Evolutionary conservation across 2,797 vertebrate genomes (phyloP).

Genomic region (Sternotherus odoratus): DNA sequence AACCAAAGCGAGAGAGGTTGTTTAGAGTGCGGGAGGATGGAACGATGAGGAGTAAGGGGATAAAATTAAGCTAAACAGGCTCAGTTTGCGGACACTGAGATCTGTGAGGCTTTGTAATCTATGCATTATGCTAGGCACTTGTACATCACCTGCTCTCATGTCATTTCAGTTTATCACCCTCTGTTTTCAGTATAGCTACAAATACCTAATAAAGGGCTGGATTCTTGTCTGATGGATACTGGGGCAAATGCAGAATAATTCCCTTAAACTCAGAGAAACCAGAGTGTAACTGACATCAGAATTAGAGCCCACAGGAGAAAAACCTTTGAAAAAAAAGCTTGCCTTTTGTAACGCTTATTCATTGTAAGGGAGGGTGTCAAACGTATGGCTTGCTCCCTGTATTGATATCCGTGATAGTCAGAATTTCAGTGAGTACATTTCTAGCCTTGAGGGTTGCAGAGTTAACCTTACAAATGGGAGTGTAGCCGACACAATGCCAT

Average conservation of each 20-base stretch:
- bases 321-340: neutral
- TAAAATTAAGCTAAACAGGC: neutral
- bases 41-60: neutral
- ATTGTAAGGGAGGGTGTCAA: neutral
- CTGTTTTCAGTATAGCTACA: neutral
- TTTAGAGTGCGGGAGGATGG: neutral
- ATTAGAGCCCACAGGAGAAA: neutral
- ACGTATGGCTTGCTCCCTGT: neutral
- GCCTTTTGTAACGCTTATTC: neutral
- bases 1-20: neutral
- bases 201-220: neutral
- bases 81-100: neutral
- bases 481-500: neutral
- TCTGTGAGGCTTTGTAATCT: neutral
- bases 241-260: neutral
- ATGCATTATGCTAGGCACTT: neutral
- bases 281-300: fast-evolving
- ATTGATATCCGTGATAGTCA: neutral
- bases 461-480: neutral
- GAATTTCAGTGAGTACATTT: neutral
- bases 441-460: neutral
- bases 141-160: neutral
- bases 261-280: neutral
- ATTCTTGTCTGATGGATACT: neutral
- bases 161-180: fast-evolving